Evolutionary conservation across 2,888 invertebrate species (phyloP).

Genomic region (Hirudinaria manillensis): DNA sequence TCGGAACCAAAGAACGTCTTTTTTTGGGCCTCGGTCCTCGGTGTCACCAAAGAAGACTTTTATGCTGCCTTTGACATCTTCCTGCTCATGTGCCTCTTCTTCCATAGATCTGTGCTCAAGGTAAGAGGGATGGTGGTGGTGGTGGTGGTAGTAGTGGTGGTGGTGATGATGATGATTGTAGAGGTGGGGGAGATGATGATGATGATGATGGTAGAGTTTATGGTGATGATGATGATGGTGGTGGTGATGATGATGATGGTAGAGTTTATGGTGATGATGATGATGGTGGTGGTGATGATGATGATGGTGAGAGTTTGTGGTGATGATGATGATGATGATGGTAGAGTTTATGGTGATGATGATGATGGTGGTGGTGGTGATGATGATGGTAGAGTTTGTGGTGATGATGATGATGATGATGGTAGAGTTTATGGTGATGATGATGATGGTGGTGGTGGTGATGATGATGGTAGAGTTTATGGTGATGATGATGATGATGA

Average conservation of each 20-base stretch:
- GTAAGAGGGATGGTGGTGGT: slow-evolving; percentile 39
- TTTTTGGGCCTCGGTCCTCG: slow-evolving; percentile 74
- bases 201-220: not conserved
- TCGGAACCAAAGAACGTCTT: slow-evolving; percentile 52
- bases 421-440: no score
- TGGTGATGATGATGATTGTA: not conserved
- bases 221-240: not conserved
- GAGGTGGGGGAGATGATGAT: not conserved
- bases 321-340: no score
- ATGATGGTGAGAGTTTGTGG: no score
- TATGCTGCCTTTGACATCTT: slow-evolving; percentile 87
- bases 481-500: not conserved
- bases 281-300: no score
- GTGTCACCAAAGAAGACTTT: slow-evolving; percentile 76
- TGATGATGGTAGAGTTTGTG: no score
- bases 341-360: no score
- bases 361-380: no score
- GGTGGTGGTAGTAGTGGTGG: not conserved
- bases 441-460: no score
- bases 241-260: not conserved
- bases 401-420: no score
- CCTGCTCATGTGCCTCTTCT: slow-evolving; percentile 83
- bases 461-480: not conserved
- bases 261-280: not conserved
- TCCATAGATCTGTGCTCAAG: slow-evolving; percentile 90